Evolutionary conservation across 2,888 invertebrate genomes (phyloP).

Genomic region (Bibio marci): DNA sequence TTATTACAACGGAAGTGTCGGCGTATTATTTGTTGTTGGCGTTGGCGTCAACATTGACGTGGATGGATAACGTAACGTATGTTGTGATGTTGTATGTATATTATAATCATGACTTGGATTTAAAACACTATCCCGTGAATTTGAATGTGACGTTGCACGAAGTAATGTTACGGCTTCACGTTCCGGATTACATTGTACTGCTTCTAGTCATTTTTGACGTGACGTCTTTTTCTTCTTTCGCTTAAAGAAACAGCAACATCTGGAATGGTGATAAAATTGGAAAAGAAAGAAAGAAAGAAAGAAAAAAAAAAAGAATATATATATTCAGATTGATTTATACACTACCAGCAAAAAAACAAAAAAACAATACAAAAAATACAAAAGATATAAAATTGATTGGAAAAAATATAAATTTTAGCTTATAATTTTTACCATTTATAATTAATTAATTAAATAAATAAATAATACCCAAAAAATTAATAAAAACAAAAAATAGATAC

Average conservation of each 20-base stretch:
- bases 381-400: too few relatives aligned
- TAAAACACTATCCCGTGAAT: conserved; percentile 37
- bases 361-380: too few relatives aligned
- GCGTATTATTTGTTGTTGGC: conserved; percentile 28
- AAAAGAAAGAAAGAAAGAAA: too few relatives aligned
- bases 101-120: conserved; percentile 35
- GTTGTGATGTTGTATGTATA: conserved; percentile 32
- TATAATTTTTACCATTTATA: too few relatives aligned
- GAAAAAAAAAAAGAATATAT: too few relatives aligned
- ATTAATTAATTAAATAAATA: too few relatives aligned
- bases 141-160: conserved; percentile 44
- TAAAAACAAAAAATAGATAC: too few relatives aligned
- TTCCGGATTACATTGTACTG: conserved; percentile 45
- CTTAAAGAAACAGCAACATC: conserved; percentile 98
- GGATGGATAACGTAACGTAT: conserved; percentile 33
- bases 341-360: too few relatives aligned
- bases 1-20: conserved; percentile 32
- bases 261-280: too few relatives aligned
- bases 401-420: too few relatives aligned
- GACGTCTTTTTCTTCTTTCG: conserved; percentile 97
- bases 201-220: conserved; percentile 76
- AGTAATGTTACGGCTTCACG: conserved; percentile 43
- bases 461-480: too few relatives aligned
- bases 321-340: too few relatives aligned
- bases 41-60: conserved; percentile 32